Evolutionary conservation across 1,140 invertebrate genomes (phyloP), one percentile per base, ranked within the genome.

Genomic region (Cecropterus lyciades): DNA sequence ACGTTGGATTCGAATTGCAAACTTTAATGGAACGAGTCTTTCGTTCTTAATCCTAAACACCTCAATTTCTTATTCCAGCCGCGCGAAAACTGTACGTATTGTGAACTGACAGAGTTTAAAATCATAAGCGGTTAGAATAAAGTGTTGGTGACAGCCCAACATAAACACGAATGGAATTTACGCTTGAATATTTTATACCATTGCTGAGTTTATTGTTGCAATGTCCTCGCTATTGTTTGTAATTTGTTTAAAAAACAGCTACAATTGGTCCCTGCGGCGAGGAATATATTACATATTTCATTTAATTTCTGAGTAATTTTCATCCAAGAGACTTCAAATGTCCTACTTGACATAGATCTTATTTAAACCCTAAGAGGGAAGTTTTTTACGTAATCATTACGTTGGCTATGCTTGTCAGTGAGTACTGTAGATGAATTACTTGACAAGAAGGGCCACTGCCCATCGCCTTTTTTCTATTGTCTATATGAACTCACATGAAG

Each of bases 41-140:
- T 46, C 46, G 57, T 62, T 62, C 57, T 62, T 62, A 62, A 62
- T 62, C 30, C 57, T 62, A 62, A 62, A 62, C 57, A 62, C 57
- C 57, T 62, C 57, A 49, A 62, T 62, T 49, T 62, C 45, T 49
- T 40, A 8, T 49, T 37, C 11, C 10, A 1, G 45, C 0, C 30
- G 3, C 5, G 37, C 45, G 1, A 62, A 62, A 62, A 37, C 45
- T 40, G 40, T 49, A 17, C 45, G 10, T 62, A 62, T 62, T 17
- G 3, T 6, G 3, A 24, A 9, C 14, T 3, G 10, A 15, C 17
- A 62, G 48, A 45, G 46, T 49, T 49, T 37, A 17, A 37, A 62
- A 49, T 62, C 15, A 40, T 5, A 17, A 40, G 48, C 2, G 15
- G 14, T 49, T 0, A 8, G 1, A 40, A 62, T 30, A 62, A 62